A percentile compares a stretch with the other conserved stretches of the same genome.
phyloP scores from a whole-genome alignment of 2,888 invertebrate species.

The Torymus aiolomorphi region DNA sequence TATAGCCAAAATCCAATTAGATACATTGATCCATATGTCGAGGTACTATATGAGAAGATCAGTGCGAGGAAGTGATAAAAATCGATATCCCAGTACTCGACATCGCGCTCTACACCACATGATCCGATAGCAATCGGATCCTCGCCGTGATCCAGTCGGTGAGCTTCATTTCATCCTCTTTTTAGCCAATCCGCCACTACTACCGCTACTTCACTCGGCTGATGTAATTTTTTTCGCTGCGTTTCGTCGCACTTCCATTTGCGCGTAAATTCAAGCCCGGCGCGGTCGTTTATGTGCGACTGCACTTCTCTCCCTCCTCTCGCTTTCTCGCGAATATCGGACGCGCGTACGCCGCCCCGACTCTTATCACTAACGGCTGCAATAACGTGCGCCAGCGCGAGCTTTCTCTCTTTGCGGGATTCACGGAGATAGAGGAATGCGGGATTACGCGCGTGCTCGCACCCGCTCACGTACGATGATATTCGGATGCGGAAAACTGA shows the following conservation, averaged over 20 bases:
- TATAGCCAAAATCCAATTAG: background rate
- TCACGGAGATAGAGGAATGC: slow-evolving; percentile 17
- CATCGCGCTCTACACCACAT: too few species aligned
- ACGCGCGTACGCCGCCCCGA: slow-evolving; percentile 31
- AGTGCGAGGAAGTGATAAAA: too few species aligned
- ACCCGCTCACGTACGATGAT: background rate
- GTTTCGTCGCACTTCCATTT: slow-evolving; percentile 19
- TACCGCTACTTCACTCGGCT: background rate
- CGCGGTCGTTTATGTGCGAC: slow-evolving; percentile 24
- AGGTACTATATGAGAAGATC: too few species aligned
- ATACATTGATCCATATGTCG: too few species aligned
- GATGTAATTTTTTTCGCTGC: slow-evolving; percentile 3
- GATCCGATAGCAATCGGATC: too few species aligned
- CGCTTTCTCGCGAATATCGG: slow-evolving; percentile 25
- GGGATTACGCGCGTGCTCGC: slow-evolving; percentile 13
- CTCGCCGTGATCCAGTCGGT: background rate
- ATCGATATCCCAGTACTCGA: too few species aligned
- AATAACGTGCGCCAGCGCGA: slow-evolving; percentile 25
- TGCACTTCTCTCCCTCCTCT: background rate
- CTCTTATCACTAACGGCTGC: slow-evolving; percentile 28
- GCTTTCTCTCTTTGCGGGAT: background rate
- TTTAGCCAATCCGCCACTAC: background rate
- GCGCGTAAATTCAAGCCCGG: slow-evolving; percentile 46
- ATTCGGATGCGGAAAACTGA: background rate
- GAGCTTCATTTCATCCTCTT: slow-evolving; percentile 19